Evolutionary conservation across 2,797 vertebrate species (phyloP), one percentile per base, ranked within the genome.

Genomic region (Melanotaenia parkinsoni): DNA sequence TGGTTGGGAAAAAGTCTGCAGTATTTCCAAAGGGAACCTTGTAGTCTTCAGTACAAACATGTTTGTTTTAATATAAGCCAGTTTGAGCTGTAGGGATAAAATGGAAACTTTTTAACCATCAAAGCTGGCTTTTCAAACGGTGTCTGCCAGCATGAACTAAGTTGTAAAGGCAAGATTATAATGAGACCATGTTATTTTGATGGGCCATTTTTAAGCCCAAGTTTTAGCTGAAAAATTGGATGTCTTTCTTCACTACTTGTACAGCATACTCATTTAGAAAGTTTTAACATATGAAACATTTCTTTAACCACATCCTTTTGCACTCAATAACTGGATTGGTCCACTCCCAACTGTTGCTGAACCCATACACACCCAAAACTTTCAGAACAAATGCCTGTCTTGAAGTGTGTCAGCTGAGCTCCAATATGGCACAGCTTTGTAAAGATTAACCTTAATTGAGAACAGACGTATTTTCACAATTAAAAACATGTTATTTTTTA

Each of bases 121-220:
- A 64, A 2, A 0, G 10, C 74, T 60, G 58, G 1, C 47, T 66
- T 90, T 93, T 84, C 71, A 84, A 84, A 90, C 86, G 89, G 83
- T 82, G 80, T 88, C 83, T 82, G 73, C 79, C 86, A 83, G 2
- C 75, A 76, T 72, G 83, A 67, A 65, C 58, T 80, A 67, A 79
- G 90, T 91, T 74, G 40, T 22, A 66, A 75, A 79, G 72, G 58
- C 28, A 60, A 70, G 13, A 51, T 45, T n/a, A 7, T 60, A 40
- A 60, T 71, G 26, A 72, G 24, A 20, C 22, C 20, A 57, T 35
- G 60, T 63, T 66, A 20, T 50, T 10, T 30, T 35, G 12, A 26
- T 26, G 53, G 18, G 7, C 26, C 30, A 32, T 5, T 37, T 63
- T 73, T 32, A 64, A 70, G 63, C 14, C 7, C 59, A 54, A 43